phyloP scores from a whole-genome alignment of 2,797 vertebrate species.

The Halcyon smyrnensis region DNA sequence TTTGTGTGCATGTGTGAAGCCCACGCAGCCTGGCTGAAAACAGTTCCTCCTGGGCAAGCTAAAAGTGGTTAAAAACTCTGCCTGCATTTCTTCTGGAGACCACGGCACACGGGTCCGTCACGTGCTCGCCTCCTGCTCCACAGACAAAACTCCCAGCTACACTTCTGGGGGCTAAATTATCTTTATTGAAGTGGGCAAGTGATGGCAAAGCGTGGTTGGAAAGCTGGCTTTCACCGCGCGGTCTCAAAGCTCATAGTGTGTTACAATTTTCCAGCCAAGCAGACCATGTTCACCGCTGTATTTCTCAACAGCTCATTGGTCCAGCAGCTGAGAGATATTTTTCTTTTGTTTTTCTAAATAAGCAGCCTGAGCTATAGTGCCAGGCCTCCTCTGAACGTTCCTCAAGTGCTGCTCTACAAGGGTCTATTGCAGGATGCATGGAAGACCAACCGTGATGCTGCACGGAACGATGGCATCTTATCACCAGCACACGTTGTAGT shows the following conservation, averaged over 20 bases:
- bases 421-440: neutral
- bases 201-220: neutral
- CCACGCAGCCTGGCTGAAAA: neutral
- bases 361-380: neutral
- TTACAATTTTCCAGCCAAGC: neutral
- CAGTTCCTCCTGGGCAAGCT: neutral
- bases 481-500: rapidly evolving
- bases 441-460: neutral
- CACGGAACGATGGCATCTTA: neutral
- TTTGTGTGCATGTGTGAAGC: rapidly evolving
- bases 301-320: constrained; percentile 4
- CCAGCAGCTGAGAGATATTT: neutral
- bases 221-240: neutral
- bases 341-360: neutral
- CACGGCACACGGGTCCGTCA: neutral
- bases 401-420: neutral
- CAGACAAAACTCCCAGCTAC: neutral
- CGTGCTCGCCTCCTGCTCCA: rapidly evolving
- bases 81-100: neutral
- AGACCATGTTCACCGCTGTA: constrained; percentile 3
- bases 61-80: neutral
- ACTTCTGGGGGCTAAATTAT: neutral
- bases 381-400: neutral
- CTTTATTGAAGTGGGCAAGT: neutral
- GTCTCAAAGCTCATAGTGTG: neutral